Evolutionary conservation across 2,113 vertebrate genomes (phyloP).

Genomic region (Caranx melampygus): DNA sequence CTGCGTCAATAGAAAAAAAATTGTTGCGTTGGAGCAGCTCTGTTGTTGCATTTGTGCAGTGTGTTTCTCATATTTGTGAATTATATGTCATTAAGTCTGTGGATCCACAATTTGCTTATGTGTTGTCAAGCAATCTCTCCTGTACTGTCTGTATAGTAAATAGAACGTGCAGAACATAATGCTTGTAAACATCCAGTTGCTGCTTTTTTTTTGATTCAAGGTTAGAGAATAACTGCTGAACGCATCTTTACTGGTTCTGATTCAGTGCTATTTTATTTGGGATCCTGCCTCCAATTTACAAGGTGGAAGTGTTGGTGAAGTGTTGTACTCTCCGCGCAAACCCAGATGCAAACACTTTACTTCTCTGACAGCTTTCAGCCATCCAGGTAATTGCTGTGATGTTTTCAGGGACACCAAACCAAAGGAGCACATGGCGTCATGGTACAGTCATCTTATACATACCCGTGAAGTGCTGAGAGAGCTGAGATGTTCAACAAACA

Average conservation of each 20-base stretch:
- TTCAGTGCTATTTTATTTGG: neutral
- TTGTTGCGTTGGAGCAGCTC: neutral
- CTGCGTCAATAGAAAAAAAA: neutral
- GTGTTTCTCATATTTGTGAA: neutral
- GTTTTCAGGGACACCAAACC: too few relatives aligned
- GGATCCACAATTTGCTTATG: neutral
- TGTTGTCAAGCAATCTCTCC: neutral
- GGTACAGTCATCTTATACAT: neutral
- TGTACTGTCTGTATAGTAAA: neutral
- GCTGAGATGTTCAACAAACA: too few relatives aligned
- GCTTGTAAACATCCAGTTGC: neutral
- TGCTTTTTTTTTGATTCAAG: neutral
- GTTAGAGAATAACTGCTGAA: neutral
- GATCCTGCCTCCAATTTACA: conserved; percentile 9
- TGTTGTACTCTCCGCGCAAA: neutral
- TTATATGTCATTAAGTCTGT: neutral
- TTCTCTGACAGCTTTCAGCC: neutral
- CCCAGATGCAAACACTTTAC: neutral
- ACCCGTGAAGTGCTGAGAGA: neutral
- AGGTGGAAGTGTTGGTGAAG: neutral
- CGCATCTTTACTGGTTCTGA: neutral
- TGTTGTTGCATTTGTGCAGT: neutral
- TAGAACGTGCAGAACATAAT: neutral
- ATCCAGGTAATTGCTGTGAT: neutral
- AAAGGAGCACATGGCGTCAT: too few relatives aligned